These are phyloP conservation scores for Shinisaurus crocodilurus DNA, from an alignment of 2,113 vertebrate genomes.

Conservation along the genomic window DNA sequence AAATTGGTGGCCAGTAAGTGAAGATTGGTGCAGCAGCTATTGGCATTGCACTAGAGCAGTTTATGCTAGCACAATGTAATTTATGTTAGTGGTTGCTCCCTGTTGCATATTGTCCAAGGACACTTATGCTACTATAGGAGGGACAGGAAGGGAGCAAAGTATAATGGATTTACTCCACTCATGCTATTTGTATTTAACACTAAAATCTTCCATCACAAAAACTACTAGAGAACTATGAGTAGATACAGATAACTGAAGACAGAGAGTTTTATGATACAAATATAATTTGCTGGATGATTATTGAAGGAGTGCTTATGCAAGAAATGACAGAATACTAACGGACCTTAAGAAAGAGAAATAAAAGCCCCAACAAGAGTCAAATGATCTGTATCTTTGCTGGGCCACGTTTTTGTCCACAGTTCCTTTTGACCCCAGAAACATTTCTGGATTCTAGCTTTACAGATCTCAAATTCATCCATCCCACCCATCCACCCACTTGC, in stretches of 20 bases:
- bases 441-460: constrained; percentile 6
- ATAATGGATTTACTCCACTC: neutral
- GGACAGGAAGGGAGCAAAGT: too few species aligned
- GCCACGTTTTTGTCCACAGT: neutral
- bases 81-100: too few species aligned
- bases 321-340: neutral
- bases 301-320: neutral
- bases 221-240: neutral
- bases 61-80: too few species aligned
- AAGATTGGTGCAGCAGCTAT: too few species aligned
- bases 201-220: neutral
- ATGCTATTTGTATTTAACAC: neutral
- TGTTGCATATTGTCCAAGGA: neutral
- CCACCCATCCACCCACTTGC: neutral
- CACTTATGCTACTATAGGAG: neutral
- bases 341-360: neutral
- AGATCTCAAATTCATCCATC: constrained; percentile 12
- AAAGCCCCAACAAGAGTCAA: constrained; percentile 6
- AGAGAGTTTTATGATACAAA: neutral
- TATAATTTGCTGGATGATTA: neutral
- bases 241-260: neutral
- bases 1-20: too few species aligned
- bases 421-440: constrained; percentile 4
- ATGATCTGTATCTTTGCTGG: neutral
- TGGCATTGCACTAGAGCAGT: too few species aligned